A percentile compares a stretch with the other conserved stretches of the same genome.
These are phyloP conservation scores for Hassar affinis DNA, from an alignment of 2,113 vertebrate genomes.

Conservation along the genomic window DNA sequence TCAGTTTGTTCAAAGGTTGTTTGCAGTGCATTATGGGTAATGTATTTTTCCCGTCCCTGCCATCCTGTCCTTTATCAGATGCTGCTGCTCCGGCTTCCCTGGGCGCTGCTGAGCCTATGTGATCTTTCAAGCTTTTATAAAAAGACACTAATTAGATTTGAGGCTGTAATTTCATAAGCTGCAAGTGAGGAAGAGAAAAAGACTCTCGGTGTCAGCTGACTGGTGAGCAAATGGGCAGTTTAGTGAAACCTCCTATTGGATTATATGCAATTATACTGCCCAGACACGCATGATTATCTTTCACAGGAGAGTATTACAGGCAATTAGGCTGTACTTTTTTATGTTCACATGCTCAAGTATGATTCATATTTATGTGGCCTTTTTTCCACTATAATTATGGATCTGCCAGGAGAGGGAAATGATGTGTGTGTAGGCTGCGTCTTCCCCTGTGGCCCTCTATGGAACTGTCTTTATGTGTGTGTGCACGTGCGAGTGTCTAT, in stretches of 20 bases:
- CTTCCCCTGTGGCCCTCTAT: background rate
- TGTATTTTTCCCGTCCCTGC: background rate
- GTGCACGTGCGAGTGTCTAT: constrained; percentile 18
- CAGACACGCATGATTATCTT: constrained; percentile 33
- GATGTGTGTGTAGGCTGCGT: background rate
- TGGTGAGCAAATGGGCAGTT: constrained; percentile 34
- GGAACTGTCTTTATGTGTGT: background rate
- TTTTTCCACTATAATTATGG: constrained; percentile 26
- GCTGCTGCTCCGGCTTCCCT: constrained; percentile 44
- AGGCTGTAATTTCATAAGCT: constrained; percentile 60
- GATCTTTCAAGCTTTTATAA: constrained; percentile 62
- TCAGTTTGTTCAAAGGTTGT: background rate
- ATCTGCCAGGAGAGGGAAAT: background rate
- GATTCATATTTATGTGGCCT: constrained; percentile 27
- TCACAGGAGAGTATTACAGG: constrained; percentile 41
- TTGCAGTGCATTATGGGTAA: background rate
- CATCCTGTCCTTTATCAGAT: background rate
- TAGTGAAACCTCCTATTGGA: constrained; percentile 38
- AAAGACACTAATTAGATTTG: constrained; percentile 69
- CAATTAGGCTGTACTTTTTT: constrained; percentile 33
- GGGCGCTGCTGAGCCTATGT: constrained; percentile 42
- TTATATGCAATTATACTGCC: constrained; percentile 38
- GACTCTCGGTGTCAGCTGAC: constrained; percentile 40
- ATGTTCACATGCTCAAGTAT: constrained; percentile 16
- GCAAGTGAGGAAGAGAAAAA: constrained; percentile 26